Percentiles rank a stretch among this genome's conserved stretches.
Conservation (phyloP, 1,140 invertebrate species). For the Rhizoglyphus robini region DNA sequence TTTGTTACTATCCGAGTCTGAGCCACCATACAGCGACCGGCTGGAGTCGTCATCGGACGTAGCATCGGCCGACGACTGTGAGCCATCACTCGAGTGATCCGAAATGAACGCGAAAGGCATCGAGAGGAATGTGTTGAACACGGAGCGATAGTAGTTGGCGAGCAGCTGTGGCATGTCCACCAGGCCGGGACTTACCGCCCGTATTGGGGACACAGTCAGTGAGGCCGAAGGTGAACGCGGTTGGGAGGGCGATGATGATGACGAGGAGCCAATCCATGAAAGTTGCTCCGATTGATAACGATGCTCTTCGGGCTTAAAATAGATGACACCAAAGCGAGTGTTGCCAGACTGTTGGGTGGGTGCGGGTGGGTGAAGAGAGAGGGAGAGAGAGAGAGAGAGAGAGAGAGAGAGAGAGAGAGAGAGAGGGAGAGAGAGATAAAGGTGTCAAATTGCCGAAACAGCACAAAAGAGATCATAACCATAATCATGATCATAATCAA, state of each 20-base stretch:
- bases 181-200: not conserved
- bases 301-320: not conserved
- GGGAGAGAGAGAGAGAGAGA: not conserved
- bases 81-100: not conserved
- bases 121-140: not conserved
- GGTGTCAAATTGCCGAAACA: too few species aligned
- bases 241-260: not conserved
- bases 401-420: not conserved
- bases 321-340: conserved; percentile 4
- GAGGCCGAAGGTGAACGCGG: not conserved
- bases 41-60: too few species aligned
- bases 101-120: not conserved
- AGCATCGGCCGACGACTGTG: too few species aligned
- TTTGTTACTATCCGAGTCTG: too few species aligned
- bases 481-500: not conserved
- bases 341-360: conserved; percentile 4
- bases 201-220: not conserved
- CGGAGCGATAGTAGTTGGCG: not conserved
- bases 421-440: too few species aligned
- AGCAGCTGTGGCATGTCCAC: not conserved
- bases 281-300: not conserved
- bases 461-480: not conserved
- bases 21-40: too few species aligned
- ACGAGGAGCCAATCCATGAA: not conserved
- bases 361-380: not conserved